Evolutionary conservation across 2,113 vertebrate species (phyloP).

Genomic region (Pterocles orientalis): DNA sequence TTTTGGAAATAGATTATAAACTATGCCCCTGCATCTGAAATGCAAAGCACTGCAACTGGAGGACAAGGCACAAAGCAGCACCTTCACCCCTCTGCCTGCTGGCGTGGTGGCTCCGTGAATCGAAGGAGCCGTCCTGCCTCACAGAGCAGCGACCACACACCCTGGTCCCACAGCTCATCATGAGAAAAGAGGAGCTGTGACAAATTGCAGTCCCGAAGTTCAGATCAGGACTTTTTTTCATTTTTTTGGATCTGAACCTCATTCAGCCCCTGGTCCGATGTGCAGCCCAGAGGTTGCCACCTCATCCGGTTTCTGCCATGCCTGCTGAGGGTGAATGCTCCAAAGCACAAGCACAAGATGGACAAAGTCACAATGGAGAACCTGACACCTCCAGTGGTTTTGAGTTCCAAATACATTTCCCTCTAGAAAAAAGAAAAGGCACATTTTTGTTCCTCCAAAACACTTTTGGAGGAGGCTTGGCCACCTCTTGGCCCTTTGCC

Average conservation of each 20-base stretch:
- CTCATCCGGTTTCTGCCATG: not conserved
- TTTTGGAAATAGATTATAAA: slow-evolving; percentile 10
- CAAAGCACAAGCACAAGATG: not conserved
- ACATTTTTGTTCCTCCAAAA: not conserved
- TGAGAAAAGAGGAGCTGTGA: not conserved
- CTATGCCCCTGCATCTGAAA: not conserved
- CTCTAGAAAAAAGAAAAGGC: not conserved
- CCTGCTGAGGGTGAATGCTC: not conserved
- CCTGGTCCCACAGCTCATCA: not conserved
- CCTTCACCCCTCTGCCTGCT: not conserved
- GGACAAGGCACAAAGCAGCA: not conserved
- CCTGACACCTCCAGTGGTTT: no score
- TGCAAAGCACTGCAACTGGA: not conserved
- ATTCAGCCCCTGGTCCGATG: not conserved
- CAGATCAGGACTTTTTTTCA: not conserved
- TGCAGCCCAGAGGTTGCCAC: not conserved
- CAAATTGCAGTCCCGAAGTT: not conserved
- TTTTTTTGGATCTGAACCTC: rapidly evolving
- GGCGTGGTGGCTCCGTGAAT: not conserved
- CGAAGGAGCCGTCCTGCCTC: not conserved
- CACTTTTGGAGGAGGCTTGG: rapidly evolving
- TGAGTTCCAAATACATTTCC: not conserved
- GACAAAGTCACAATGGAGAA: not conserved
- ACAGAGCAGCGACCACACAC: rapidly evolving
- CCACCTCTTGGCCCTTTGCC: not conserved